These are phyloP conservation scores for Lutjanus argentimaculatus DNA, from an alignment of 2,797 vertebrate genomes.

Conservation along the genomic window DNA sequence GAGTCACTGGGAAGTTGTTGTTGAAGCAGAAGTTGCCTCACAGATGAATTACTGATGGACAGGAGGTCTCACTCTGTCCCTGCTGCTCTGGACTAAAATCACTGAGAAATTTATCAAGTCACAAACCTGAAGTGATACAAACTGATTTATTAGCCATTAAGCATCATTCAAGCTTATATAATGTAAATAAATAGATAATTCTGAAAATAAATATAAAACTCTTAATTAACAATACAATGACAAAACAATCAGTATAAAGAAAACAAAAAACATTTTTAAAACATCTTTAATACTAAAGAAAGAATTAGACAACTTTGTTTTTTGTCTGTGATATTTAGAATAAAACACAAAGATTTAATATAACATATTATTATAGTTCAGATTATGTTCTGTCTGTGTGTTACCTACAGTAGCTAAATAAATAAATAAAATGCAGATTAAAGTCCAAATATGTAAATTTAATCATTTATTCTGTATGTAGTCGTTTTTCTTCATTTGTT, in stretches of 20 bases:
- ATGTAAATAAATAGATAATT: not conserved
- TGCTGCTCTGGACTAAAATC: not conserved
- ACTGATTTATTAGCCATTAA: no score
- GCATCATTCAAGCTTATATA: not conserved
- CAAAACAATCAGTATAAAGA: not conserved
- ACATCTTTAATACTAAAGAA: no score
- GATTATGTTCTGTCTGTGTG: no score
- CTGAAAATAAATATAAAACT: not conserved
- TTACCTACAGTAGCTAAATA: no score
- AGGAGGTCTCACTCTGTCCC: conserved; percentile 7
- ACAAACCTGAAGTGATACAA: not conserved
- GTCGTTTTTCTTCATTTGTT: no score
- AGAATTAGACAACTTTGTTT: no score
- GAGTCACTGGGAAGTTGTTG: not conserved
- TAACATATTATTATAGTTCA: no score
- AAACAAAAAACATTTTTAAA: not conserved
- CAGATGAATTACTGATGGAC: not conserved
- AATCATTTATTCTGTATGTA: no score
- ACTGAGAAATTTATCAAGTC: not conserved
- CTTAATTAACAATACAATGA: not conserved
- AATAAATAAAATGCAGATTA: not conserved
- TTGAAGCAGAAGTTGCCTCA: not conserved
- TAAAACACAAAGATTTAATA: no score
- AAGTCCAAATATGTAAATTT: no score
- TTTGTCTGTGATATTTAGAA: no score